These are phyloP conservation scores for Vollenhovia emeryi DNA, from an alignment of 1,140 invertebrate species.

Conservation along the genomic window DNA sequence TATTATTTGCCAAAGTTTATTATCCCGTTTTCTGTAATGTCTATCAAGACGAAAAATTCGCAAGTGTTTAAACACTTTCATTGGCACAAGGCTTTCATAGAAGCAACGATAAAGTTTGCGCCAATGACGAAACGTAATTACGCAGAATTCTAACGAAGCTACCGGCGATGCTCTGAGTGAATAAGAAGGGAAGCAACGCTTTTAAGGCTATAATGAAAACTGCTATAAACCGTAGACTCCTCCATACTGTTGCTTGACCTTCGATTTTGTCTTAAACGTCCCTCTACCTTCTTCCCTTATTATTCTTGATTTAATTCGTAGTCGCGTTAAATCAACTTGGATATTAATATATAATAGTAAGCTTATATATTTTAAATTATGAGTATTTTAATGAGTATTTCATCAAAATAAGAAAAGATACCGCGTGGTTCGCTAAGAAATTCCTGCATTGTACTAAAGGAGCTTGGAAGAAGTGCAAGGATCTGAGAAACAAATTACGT, in stretches of 20 bases:
- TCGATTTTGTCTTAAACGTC: conserved; percentile 18
- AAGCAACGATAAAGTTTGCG: conserved; percentile 49
- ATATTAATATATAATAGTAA: too few relatives aligned
- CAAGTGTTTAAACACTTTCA: conserved; percentile 36
- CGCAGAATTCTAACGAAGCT: conserved; percentile 40
- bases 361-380: background rate
- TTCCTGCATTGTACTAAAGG: background rate
- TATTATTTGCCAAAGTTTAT: background rate
- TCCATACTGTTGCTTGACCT: background rate
- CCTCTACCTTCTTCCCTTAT: background rate
- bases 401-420: background rate
- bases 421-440: background rate
- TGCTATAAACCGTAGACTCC: background rate
- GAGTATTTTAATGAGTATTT: background rate
- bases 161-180: conserved; percentile 6
- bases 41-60: background rate
- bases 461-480: background rate
- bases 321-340: background rate
- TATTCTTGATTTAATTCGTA: conserved; percentile 7
- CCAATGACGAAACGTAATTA: conserved; percentile 47
- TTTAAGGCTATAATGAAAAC: conserved; percentile 37
- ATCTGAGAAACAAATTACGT: background rate
- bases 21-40: conserved; percentile 4
- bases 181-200: conserved; percentile 38
- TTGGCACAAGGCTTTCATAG: background rate